Evolutionary conservation across 2,113 vertebrate genomes (phyloP), one percentile per base, ranked within the genome.

Genomic region (Prinia subflava): DNA sequence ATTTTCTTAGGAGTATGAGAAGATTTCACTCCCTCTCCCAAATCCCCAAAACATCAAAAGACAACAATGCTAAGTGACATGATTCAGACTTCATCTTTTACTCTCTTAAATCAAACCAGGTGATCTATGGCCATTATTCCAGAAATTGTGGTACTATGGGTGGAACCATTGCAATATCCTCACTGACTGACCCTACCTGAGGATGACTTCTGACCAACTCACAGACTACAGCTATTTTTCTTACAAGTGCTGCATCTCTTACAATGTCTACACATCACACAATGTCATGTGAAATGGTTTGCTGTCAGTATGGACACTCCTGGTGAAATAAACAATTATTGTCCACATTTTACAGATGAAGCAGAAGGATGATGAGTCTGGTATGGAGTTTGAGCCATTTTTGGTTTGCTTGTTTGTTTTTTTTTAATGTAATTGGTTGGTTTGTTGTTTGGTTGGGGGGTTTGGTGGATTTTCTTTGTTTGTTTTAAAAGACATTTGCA

Each of bases 71-170:
- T 60, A 56, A 71, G n/a, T 33, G 42, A 35, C 33, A 35, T 6
- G n/a, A 23, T 28, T 63, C 50, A 57, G n/a, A 74, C 6, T 18
- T 77, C 44, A 59, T 59, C 30, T 84, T 25, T 70, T 28, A n/a
- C 14, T 50, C 8, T n/a, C 42, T 47, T 46, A 25, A 57, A 31
- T 33, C 57, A 37, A 37, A 69, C 10, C 22, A 56, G 10, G 7
- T 64, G 64, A 76, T 17, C 46, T 27, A 3, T 0, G 0, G 16
- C 30, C 57, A 60, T 79, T 22, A 30, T 27, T 64, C 20, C 55
- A 71, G n/a, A 76, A 68, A 75, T 3, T 22, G 22, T 19, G 62
- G 23, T 14, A 42, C 22, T 41, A 0, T 11, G 14, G n/a, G 16
- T 13, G 6, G 31, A 76, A 41, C 18, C 37, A 60, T 0, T 49